Percentiles rank a stretch among this genome's conserved stretches.
phyloP scores from a whole-genome alignment of 2,888 invertebrate genomes.

The Limnephilus lunatus region DNA sequence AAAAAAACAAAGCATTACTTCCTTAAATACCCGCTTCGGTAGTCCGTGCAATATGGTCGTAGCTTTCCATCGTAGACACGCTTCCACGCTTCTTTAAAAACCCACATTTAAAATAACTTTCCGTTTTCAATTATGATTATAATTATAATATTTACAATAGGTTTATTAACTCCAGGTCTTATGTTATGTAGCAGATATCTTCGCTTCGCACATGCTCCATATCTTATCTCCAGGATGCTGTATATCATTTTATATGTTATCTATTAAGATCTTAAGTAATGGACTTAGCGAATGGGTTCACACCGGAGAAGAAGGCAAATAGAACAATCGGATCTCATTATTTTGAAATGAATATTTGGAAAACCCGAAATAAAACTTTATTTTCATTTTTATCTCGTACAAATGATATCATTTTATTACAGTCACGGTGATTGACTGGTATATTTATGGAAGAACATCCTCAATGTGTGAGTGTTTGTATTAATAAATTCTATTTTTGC shows the following conservation, averaged over 20 bases:
- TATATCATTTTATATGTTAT: background rate
- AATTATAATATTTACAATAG: background rate
- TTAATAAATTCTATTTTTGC: too few relatives aligned
- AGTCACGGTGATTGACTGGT: background rate
- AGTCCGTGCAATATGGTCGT: too few relatives aligned
- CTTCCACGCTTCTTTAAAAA: too few relatives aligned
- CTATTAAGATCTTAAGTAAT: background rate
- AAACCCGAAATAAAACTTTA: background rate
- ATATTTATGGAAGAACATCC: background rate
- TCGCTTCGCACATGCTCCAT: background rate
- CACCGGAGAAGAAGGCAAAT: background rate
- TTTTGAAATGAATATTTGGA: background rate
- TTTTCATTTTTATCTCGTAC: background rate
- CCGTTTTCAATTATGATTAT: background rate
- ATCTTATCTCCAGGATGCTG: background rate
- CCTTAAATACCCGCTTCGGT: too few relatives aligned
- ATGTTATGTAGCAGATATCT: background rate
- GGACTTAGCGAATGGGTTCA: background rate
- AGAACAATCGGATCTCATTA: background rate
- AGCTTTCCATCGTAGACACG: too few relatives aligned
- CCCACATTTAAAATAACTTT: background rate
- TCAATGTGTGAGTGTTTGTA: too few relatives aligned
- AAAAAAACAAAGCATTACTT: too few relatives aligned
- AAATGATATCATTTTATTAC: background rate
- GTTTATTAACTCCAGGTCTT: background rate